Percentiles rank a stretch among this genome's conserved stretches.
phyloP scores from a whole-genome alignment of 2,113 vertebrate species.

The Dipodomys ordii region DNA sequence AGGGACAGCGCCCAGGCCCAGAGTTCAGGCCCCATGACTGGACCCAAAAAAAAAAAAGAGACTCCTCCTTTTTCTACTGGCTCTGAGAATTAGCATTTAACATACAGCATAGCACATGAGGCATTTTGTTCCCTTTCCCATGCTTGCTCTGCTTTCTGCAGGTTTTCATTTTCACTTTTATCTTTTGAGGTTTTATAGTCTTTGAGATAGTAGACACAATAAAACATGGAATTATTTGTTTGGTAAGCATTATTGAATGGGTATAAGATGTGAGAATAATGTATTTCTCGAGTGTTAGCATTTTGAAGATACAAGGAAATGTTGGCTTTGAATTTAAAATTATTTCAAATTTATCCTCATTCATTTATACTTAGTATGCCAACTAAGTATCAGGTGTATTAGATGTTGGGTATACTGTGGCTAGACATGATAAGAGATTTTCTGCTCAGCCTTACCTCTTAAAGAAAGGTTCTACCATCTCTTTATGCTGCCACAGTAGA shows the following conservation, averaged over 20 bases:
- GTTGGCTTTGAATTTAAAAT: slow-evolving; percentile 38
- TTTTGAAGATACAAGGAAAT: background rate
- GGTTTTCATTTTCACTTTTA: slow-evolving; percentile 18
- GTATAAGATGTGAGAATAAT: background rate
- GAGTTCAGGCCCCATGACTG: too few species aligned
- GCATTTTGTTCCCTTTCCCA: background rate
- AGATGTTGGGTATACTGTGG: background rate
- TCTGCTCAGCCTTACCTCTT: background rate
- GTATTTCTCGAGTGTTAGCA: slow-evolving; percentile 18
- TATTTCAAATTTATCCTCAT: slow-evolving; percentile 40
- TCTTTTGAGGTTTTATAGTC: slow-evolving; percentile 52
- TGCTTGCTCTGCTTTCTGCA: slow-evolving; percentile 20
- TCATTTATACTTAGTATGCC: background rate
- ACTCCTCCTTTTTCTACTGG: background rate
- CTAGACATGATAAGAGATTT: background rate
- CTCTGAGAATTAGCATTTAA: background rate
- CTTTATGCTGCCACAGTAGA: background rate
- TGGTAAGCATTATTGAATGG: background rate
- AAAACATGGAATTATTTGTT: slow-evolving; percentile 4
- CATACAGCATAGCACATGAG: background rate
- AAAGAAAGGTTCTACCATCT: background rate
- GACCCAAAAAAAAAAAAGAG: background rate
- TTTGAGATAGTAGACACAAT: background rate
- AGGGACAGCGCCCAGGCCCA: too few species aligned
- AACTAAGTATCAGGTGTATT: background rate